Evolutionary conservation across 2,797 vertebrate genomes (phyloP).

Genomic region (Calcarius lapponicus): DNA sequence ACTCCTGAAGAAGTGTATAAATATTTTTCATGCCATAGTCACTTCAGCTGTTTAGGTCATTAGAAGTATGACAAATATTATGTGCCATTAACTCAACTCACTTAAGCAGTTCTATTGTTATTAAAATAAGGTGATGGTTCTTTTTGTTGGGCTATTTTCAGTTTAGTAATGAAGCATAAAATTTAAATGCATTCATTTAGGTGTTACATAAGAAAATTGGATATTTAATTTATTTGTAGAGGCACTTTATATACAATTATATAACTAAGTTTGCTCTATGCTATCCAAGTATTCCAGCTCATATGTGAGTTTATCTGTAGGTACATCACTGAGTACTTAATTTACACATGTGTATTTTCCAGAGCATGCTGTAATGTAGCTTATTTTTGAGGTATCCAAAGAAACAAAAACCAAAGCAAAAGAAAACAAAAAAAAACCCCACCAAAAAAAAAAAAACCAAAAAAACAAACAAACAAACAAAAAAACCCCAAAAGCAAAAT

Average conservation of each 20-base stretch:
- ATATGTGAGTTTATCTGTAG: background rate
- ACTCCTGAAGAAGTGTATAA: background rate
- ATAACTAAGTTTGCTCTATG: background rate
- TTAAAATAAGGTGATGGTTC: background rate
- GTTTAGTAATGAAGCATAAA: background rate
- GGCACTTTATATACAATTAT: background rate
- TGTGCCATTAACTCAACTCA: background rate
- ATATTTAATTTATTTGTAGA: background rate
- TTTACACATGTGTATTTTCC: background rate
- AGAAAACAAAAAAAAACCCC: background rate
- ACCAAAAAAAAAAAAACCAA: background rate
- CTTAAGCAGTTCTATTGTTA: background rate
- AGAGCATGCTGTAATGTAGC: background rate
- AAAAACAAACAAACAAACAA: background rate
- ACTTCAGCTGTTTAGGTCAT: conserved; percentile 25
- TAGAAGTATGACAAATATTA: conserved; percentile 28
- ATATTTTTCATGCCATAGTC: background rate
- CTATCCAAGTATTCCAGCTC: background rate
- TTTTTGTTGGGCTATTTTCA: background rate
- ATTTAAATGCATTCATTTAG: background rate
- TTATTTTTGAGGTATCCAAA: background rate
- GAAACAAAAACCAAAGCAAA: background rate
- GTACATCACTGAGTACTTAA: background rate
- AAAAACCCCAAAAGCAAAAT: background rate
- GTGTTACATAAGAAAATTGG: background rate